Base-by-base conservation (phyloP, 2,113 vertebrate genomes). In the Bufo gargarizans region DNA sequence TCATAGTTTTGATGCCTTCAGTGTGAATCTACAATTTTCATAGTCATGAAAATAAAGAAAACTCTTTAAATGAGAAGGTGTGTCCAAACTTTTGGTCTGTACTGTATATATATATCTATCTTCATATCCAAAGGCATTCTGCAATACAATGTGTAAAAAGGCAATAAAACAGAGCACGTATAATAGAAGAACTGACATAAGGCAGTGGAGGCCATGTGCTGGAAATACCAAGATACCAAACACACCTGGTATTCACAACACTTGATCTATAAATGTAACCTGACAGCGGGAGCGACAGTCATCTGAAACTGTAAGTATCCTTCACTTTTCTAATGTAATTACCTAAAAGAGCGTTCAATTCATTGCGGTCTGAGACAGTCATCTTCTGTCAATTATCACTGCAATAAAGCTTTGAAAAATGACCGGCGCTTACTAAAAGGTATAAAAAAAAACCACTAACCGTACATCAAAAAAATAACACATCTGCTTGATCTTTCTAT, bases 281-380 rank as follows among this genome's bases (percentile, higher is more conserved):
- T 84, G 82, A 84, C 67, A 84, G 50, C 22, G 50, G 63, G 69
- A 84, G 82, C 47, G 50, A 47, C 47, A n/a, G 80, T 71, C 47
- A 84, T 71, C 82, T 71, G 82, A 84, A 84, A 55, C 67, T 71
- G 58, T 82, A 72, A 84, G 82, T 56, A 84, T 84, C 69, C 84
- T 59, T 22, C 84, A 61, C 84, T 76, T 47, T 45, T 78, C 74
- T 78, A 61, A 63, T 59, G 56, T 77, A 63, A 86, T 86, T 86
- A 86, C 84, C 74, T 86, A n/a, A 77, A 77, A 43, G 2, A 58
- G 84, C 17, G 58, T 53, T 53, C 49, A 22, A 59, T 50, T 85
- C 83, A 71, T 17, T 61, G 43, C 12, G 19, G 8, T 55, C 82
- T 59, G 9, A 53, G n/a, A 17, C 20, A 4, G 22, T 47, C 19